Conservation (phyloP, 2,888 invertebrate genomes). For the Macaria liturata region DNA sequence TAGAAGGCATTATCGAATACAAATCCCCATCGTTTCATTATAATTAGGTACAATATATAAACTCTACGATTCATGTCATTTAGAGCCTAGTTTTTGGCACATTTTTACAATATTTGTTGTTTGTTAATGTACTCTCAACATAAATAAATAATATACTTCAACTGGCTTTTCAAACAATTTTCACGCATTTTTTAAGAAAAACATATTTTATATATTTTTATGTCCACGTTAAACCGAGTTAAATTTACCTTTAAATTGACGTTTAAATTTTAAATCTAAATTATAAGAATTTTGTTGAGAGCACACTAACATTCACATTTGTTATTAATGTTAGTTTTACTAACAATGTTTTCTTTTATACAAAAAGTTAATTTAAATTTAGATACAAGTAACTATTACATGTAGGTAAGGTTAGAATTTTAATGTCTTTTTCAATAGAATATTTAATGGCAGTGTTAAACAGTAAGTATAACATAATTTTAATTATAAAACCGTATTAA, state of each 20-base stretch:
- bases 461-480: too few relatives aligned
- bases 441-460: slow-evolving; percentile 10
- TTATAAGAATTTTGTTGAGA: background rate
- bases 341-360: slow-evolving; percentile 20
- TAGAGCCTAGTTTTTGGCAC: slow-evolving; percentile 34
- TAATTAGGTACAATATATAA: slow-evolving; percentile 25
- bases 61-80: slow-evolving; percentile 28
- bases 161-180: background rate
- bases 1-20: slow-evolving; percentile 28
- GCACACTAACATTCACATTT: background rate
- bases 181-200: background rate
- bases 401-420: too few relatives aligned
- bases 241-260: too few relatives aligned
- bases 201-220: background rate
- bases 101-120: slow-evolving; percentile 17
- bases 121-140: slow-evolving; percentile 4
- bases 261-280: too few relatives aligned
- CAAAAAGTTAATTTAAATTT: background rate
- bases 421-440: background rate
- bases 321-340: slow-evolving; percentile 29
- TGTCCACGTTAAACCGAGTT: background rate
- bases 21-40: slow-evolving; percentile 15
- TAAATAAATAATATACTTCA: background rate
- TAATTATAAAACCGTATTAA: too few relatives aligned
- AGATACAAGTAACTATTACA: background rate